Percentiles rank a stretch among this genome's conserved stretches.
phyloP scores from a whole-genome alignment of 2,888 invertebrate genomes.

The Noctua janthe region DNA sequence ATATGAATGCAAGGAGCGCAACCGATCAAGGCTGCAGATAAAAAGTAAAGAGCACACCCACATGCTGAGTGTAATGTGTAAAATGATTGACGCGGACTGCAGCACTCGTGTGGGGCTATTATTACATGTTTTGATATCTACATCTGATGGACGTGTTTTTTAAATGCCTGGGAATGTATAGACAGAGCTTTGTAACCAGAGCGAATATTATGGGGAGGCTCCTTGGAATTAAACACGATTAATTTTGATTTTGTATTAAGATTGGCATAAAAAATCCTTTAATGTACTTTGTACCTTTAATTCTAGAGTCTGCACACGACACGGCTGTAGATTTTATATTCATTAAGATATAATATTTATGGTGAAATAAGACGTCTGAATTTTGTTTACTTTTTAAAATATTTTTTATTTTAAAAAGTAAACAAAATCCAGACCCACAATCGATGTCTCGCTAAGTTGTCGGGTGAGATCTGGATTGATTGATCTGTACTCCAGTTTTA shows the following conservation, averaged over 20 bases:
- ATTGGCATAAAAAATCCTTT: neutral
- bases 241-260: constrained; percentile 9
- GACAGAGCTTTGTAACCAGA: constrained; percentile 22
- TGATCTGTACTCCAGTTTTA: too few species aligned
- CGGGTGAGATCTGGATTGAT: too few species aligned
- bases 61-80: constrained; percentile 61
- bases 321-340: neutral
- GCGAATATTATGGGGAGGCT: neutral
- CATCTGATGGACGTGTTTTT: constrained; percentile 59
- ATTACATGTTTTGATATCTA: constrained; percentile 67
- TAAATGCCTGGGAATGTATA: constrained; percentile 34
- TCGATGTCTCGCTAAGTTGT: too few species aligned
- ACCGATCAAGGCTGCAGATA: constrained; percentile 66
- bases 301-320: neutral
- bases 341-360: too few species aligned
- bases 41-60: constrained; percentile 64
- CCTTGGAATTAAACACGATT: neutral
- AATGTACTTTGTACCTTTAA: neutral
- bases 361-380: too few species aligned
- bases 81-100: constrained; percentile 68
- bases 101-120: constrained; percentile 61
- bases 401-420: too few species aligned
- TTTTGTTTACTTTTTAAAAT: too few species aligned
- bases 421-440: too few species aligned
- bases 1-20: constrained; percentile 61